Evolutionary conservation across 2,888 invertebrate species (phyloP).

Genomic region (Nymphalis polychloros): DNA sequence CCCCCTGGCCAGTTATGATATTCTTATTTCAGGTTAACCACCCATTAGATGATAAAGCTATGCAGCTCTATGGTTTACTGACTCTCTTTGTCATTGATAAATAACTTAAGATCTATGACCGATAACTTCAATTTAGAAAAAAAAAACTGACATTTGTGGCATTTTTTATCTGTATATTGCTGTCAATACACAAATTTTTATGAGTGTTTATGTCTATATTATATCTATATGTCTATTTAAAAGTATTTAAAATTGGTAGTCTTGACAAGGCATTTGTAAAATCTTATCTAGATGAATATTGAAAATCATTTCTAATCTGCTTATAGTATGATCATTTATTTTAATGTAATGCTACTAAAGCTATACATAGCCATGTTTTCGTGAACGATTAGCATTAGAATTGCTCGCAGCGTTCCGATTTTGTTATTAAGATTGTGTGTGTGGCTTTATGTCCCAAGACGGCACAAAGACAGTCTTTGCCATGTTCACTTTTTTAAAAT

Average conservation of each 20-base stretch:
- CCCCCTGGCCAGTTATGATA: slow-evolving; percentile 77
- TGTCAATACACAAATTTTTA: too few species aligned
- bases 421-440: slow-evolving; percentile 77
- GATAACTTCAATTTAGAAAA: too few species aligned
- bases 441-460: slow-evolving; percentile 58
- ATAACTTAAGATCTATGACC: background rate
- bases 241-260: too few species aligned
- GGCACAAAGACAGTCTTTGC: slow-evolving; percentile 39
- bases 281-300: too few species aligned
- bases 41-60: slow-evolving; percentile 13
- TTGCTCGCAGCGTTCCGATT: slow-evolving; percentile 78
- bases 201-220: too few species aligned
- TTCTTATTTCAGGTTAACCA: slow-evolving; percentile 65
- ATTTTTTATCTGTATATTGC: too few species aligned
- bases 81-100: background rate
- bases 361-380: background rate
- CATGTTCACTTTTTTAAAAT: slow-evolving; percentile 39
- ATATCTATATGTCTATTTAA: too few species aligned
- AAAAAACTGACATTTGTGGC: too few species aligned
- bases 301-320: too few species aligned
- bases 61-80: slow-evolving; percentile 10
- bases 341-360: background rate
- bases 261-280: too few species aligned
- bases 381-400: slow-evolving; percentile 54
- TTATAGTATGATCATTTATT: too few species aligned